Percentiles rank a stretch among this genome's conserved stretches.
Conservation (phyloP, 2,888 invertebrate genomes). For the Dioctria linearis region DNA sequence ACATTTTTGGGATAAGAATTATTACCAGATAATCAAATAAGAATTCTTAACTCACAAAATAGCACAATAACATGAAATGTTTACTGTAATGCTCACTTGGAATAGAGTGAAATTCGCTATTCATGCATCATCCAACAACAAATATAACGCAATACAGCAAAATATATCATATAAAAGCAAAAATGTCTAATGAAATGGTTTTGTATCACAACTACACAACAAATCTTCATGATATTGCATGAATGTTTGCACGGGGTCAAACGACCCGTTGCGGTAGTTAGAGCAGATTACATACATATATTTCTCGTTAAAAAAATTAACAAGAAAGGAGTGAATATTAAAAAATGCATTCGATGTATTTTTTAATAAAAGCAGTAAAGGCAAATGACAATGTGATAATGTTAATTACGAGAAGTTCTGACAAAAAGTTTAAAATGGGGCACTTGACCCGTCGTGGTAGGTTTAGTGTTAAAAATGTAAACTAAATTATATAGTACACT, state of each 20-base stretch:
- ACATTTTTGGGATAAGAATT: constrained; percentile 28
- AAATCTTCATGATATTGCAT: too few species aligned
- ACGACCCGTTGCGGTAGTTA: constrained; percentile 40
- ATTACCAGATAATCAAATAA: not conserved
- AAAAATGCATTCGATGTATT: constrained; percentile 25
- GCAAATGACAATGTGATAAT: not conserved
- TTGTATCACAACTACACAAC: too few species aligned
- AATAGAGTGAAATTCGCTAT: too few species aligned
- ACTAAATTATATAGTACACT: too few species aligned
- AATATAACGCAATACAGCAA: too few species aligned
- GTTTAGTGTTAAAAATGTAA: constrained; percentile 47
- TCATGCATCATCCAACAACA: not conserved
- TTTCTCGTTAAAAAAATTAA: constrained; percentile 35
- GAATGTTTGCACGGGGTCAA: too few species aligned
- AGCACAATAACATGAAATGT: constrained; percentile 34
- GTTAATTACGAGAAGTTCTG: constrained; percentile 18
- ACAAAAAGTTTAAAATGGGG: constrained; percentile 31
- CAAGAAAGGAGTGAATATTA: constrained; percentile 26
- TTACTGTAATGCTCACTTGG: constrained; percentile 2
- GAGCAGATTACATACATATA: constrained; percentile 32
- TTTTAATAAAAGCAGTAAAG: constrained; percentile 26
- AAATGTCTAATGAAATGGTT: too few species aligned
- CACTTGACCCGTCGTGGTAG: constrained; percentile 38
- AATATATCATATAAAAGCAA: too few species aligned
- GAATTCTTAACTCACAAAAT: constrained; percentile 23